These are phyloP conservation scores for Glaucopsyche alexis DNA, from an alignment of 2,888 invertebrate genomes.

Conservation along the genomic window DNA sequence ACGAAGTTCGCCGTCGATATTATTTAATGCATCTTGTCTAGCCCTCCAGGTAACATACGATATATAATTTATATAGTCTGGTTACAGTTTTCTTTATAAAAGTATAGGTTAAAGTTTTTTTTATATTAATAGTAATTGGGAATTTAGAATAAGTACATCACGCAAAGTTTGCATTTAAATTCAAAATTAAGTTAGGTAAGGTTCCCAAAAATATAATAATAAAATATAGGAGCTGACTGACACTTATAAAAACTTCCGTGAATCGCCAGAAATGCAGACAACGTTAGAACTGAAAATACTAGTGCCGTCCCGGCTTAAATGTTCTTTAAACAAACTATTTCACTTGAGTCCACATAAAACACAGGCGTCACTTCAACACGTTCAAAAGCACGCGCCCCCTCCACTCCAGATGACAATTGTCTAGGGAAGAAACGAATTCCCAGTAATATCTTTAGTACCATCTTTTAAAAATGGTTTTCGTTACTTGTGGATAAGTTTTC, in stretches of 20 bases:
- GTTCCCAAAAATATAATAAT: no score
- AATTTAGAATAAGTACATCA: no score
- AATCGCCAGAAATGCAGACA: background rate
- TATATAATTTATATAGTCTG: no score
- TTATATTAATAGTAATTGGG: no score
- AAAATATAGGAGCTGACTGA: no score
- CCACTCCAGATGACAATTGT: background rate
- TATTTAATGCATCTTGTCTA: no score
- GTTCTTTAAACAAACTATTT: slow-evolving; percentile 14
- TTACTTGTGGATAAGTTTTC: background rate
- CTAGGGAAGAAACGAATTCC: background rate
- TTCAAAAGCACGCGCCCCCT: slow-evolving; percentile 18
- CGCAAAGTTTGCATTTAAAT: no score
- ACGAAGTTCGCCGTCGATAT: no score
- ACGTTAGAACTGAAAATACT: background rate
- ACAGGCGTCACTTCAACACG: slow-evolving; percentile 25
- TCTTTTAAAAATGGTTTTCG: background rate
- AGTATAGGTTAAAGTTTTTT: no score
- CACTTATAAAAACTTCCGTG: background rate
- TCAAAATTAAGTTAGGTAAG: no score
- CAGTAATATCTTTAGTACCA: background rate
- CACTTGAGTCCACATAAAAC: slow-evolving; percentile 17
- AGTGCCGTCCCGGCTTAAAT: background rate
- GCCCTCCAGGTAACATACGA: no score
- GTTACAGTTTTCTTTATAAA: no score